These are phyloP conservation scores for Pseudachorutes palmiensis DNA, from an alignment of 1,140 invertebrate species.

Conservation along the genomic window DNA sequence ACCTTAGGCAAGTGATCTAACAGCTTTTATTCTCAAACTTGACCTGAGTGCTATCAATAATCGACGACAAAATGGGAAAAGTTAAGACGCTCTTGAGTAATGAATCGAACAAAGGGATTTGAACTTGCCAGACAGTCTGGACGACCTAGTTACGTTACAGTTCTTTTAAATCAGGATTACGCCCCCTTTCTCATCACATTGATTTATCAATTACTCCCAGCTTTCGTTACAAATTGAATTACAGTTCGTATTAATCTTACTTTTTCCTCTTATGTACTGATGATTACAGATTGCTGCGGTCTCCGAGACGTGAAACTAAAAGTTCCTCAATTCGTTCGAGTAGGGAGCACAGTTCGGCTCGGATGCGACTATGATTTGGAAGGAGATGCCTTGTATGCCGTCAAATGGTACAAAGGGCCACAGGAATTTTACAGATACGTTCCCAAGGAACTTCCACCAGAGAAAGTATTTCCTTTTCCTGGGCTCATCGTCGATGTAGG, in stretches of 20 bases:
- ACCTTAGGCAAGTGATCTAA: too few relatives aligned
- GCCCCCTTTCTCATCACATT: too few relatives aligned
- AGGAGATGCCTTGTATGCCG: conserved; percentile 19
- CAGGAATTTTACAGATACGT: conserved; percentile 21
- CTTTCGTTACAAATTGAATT: not conserved
- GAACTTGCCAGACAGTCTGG: too few relatives aligned
- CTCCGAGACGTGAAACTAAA: conserved; percentile 14
- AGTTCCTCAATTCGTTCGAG: conserved; percentile 11
- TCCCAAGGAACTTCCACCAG: conserved; percentile 22
- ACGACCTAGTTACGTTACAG: too few relatives aligned
- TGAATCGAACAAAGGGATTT: too few relatives aligned
- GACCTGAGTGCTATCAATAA: too few relatives aligned
- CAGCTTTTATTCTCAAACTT: too few relatives aligned
- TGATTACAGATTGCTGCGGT: conserved; percentile 14
- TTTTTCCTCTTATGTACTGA: not conserved
- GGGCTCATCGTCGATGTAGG: not conserved
- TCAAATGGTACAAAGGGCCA: conserved; percentile 24
- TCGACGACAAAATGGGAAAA: too few relatives aligned
- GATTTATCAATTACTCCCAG: too few relatives aligned
- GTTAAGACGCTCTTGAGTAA: too few relatives aligned
- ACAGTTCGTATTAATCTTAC: not conserved
- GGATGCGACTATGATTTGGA: conserved; percentile 24
- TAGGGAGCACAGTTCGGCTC: conserved; percentile 10
- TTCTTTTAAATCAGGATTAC: too few relatives aligned
- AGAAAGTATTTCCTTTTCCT: conserved; percentile 14